A percentile compares a stretch with the other conserved stretches of the same genome.
Conservation (phyloP, 2,888 invertebrate genomes). For the Dorcus hopei region DNA sequence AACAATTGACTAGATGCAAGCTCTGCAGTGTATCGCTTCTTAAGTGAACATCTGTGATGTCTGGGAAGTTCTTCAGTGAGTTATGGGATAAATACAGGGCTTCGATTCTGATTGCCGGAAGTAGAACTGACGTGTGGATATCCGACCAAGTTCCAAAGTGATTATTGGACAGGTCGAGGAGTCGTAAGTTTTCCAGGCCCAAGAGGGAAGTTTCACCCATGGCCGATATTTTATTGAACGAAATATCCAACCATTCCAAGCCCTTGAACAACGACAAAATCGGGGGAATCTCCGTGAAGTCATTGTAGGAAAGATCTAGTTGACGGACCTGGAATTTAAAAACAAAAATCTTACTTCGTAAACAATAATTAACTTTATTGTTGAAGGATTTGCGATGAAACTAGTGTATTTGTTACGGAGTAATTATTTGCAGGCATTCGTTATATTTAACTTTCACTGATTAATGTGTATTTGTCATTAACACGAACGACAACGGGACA, state of each 20-base stretch:
- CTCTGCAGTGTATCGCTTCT: slow-evolving; percentile 57
- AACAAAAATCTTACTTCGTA: too few species aligned
- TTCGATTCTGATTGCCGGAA: slow-evolving; percentile 53
- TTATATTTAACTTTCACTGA: too few species aligned
- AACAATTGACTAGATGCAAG: slow-evolving; percentile 61
- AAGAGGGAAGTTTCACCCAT: slow-evolving; percentile 44
- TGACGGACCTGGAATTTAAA: slow-evolving; percentile 57
- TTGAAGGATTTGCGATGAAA: too few species aligned
- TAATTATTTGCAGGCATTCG: too few species aligned
- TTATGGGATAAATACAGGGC: slow-evolving; percentile 65
- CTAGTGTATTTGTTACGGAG: too few species aligned
- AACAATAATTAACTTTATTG: too few species aligned
- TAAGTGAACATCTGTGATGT: slow-evolving; percentile 46
- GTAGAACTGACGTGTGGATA: slow-evolving; percentile 55
- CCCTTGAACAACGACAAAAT: slow-evolving; percentile 52
- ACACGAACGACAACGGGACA: too few species aligned
- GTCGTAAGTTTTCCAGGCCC: slow-evolving; percentile 56
- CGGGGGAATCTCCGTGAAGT: slow-evolving; percentile 56
- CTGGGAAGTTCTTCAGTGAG: slow-evolving; percentile 47
- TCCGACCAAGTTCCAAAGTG: slow-evolving; percentile 58
- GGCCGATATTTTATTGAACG: slow-evolving; percentile 41
- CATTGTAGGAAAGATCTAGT: slow-evolving; percentile 63
- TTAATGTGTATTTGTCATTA: too few species aligned
- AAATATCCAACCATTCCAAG: slow-evolving; percentile 55
- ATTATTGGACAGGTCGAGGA: slow-evolving; percentile 63